phyloP scores from a whole-genome alignment of 2,888 invertebrate genomes.

The Caenorhabditis doughertyi region DNA sequence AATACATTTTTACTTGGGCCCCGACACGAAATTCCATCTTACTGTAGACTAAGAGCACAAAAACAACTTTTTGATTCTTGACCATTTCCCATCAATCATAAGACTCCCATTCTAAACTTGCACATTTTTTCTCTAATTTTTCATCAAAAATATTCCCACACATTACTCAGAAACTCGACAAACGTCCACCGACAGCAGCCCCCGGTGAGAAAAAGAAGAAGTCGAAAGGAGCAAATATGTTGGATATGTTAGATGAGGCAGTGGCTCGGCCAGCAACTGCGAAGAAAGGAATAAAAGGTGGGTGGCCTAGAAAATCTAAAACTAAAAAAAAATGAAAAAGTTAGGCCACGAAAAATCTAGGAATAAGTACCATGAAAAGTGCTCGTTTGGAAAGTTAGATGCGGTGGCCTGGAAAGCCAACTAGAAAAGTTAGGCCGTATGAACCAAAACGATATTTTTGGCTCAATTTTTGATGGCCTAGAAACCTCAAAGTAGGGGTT shows the following conservation, averaged over 20 bases:
- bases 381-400: too few species aligned
- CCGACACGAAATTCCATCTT: too few species aligned
- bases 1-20: too few species aligned
- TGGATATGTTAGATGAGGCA: constrained; percentile 82
- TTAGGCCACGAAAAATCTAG: not conserved
- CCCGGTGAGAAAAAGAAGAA: constrained; percentile 61
- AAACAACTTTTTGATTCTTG: too few species aligned
- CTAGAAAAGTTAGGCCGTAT: too few species aligned
- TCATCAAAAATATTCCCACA: not conserved
- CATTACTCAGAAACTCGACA: constrained; percentile 20
- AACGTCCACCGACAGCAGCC: constrained; percentile 46
- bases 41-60: too few species aligned
- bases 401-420: too few species aligned
- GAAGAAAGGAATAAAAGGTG: constrained; percentile 40
- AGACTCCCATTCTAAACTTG: not conserved
- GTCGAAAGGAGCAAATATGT: constrained; percentile 77
- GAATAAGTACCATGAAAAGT: too few species aligned
- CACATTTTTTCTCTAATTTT: constrained; percentile 6
- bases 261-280: constrained; percentile 68
- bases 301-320: not conserved
- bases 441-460: too few species aligned
- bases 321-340: not conserved
- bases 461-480: not conserved
- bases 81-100: too few species aligned
- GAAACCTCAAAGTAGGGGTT: too few species aligned